Conservation (phyloP, 2,888 invertebrate species). For the Cacoxenus indagator region DNA sequence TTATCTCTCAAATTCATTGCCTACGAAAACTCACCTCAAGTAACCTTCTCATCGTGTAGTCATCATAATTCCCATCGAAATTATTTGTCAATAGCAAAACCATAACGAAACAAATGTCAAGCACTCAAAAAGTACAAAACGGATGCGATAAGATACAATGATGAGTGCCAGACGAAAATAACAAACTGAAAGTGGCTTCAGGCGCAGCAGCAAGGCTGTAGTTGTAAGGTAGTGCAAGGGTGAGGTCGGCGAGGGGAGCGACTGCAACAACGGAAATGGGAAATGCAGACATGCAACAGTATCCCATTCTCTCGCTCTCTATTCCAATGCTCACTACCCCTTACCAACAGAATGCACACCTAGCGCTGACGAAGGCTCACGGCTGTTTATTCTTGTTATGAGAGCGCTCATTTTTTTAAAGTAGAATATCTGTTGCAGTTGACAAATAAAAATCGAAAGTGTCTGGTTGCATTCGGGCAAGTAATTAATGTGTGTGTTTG, state of each 20-base stretch:
- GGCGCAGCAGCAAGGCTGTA: not conserved
- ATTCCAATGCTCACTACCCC: no score
- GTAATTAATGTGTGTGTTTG: not conserved
- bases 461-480: not conserved
- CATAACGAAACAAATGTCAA: not conserved
- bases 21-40: not conserved
- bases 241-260: no score
- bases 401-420: not conserved
- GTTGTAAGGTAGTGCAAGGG: not conserved
- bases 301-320: slow-evolving; percentile 36
- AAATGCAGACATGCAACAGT: slow-evolving; percentile 50
- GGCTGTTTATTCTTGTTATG: not conserved
- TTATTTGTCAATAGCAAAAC: not conserved
- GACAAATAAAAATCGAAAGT: slow-evolving; percentile 1
- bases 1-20: not conserved
- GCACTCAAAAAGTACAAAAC: not conserved
- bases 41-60: not conserved
- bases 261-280: not conserved
- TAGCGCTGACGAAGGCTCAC: not conserved
- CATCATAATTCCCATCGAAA: not conserved
- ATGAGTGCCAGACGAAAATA: not conserved
- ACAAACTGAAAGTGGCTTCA: not conserved
- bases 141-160: not conserved
- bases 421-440: not conserved
- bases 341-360: not conserved